Conservation (phyloP, 1,140 invertebrate species). For the Apis florea region DNA sequence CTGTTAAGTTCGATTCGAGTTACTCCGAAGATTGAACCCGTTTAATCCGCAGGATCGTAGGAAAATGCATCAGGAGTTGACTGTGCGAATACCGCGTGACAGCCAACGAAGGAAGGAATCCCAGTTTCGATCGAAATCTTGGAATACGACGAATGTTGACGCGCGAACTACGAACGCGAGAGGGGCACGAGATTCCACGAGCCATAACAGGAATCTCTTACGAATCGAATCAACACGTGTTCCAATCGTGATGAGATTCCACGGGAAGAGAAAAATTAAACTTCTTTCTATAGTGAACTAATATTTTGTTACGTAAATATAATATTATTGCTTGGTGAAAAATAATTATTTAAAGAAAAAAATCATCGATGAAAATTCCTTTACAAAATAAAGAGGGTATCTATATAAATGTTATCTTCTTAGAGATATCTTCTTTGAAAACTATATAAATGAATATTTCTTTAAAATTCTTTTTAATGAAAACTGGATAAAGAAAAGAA, state of each 20-base stretch:
- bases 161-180: neutral
- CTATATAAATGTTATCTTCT: no score
- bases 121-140: constrained; percentile 36
- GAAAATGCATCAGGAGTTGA: constrained; percentile 28
- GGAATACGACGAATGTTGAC: constrained; percentile 22
- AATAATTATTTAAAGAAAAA: no score
- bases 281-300: neutral
- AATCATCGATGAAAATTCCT: no score
- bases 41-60: constrained; percentile 54
- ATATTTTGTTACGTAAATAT: no score
- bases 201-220: constrained; percentile 37
- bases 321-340: no score
- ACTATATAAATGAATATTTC: no score
- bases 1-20: constrained; percentile 71
- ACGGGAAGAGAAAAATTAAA: no score
- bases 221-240: constrained; percentile 36
- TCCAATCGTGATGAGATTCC: neutral
- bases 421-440: no score
- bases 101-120: constrained; percentile 46
- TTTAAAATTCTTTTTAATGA: no score
- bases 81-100: constrained; percentile 37
- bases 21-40: constrained; percentile 58
- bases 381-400: no score
- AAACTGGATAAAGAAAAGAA: no score
- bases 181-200: constrained; percentile 24